Percentiles rank a stretch among this genome's conserved stretches.
phyloP scores from a whole-genome alignment of 2,113 vertebrate genomes.

The Turnix velox region DNA sequence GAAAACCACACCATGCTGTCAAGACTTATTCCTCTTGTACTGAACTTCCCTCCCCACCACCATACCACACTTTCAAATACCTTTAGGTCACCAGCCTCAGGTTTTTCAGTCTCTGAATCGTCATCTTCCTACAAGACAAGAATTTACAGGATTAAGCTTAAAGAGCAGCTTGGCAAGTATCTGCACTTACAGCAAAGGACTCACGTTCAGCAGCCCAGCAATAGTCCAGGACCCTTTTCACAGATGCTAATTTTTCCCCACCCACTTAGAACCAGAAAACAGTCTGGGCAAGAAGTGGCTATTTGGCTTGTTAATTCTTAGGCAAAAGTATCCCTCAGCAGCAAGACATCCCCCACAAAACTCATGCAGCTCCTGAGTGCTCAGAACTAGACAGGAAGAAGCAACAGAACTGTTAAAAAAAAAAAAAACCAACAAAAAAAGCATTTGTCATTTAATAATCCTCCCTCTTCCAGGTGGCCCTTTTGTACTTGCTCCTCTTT shows the following conservation, averaged over 20 bases:
- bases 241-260: neutral
- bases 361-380: neutral
- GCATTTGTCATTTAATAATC: neutral
- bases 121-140: conserved; percentile 96
- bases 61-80: conserved; percentile 81
- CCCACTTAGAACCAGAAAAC: neutral
- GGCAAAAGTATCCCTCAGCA: neutral
- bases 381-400: neutral
- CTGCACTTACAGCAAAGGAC: conserved; percentile 60
- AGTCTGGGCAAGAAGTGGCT: neutral
- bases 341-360: neutral
- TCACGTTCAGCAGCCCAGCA: conserved; percentile 28
- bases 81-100: conserved; percentile 91
- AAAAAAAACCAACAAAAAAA: neutral
- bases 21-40: conserved; percentile 28
- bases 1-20: conserved; percentile 39
- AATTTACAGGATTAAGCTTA: conserved; percentile 82
- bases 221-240: conserved; percentile 22
- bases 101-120: conserved; percentile 93
- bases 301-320: neutral
- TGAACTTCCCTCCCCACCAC: conserved; percentile 59
- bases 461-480: neutral
- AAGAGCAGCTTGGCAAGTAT: conserved; percentile 51
- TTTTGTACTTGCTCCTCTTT: neutral
- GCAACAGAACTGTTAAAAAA: neutral